A percentile compares a stretch with the other conserved stretches of the same genome.
Conservation (phyloP, 2,797 vertebrate species). For the Emys orbicularis region DNA sequence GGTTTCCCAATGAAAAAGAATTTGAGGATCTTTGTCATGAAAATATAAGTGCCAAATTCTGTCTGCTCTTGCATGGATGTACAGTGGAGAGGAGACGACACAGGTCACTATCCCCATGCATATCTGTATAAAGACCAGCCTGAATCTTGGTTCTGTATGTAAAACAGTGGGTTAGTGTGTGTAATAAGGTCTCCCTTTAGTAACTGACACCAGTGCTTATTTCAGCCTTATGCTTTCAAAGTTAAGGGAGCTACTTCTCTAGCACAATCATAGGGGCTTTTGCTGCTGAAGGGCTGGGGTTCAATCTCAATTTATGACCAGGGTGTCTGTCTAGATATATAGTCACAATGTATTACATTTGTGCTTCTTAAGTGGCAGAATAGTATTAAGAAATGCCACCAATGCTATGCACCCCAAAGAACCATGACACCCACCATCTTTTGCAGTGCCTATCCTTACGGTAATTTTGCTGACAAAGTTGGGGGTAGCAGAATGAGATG, state of each 20-base stretch:
- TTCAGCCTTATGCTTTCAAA: neutral
- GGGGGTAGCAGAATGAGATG: neutral
- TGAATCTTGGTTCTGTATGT: neutral
- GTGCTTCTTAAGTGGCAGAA: neutral
- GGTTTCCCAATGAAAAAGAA: neutral
- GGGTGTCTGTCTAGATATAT: neutral
- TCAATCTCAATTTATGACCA: neutral
- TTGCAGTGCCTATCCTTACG: neutral
- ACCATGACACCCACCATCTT: fast-evolving
- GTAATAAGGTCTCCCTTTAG: neutral
- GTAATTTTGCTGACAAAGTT: neutral
- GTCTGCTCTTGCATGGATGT: neutral
- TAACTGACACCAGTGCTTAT: neutral
- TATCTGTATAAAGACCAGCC: neutral
- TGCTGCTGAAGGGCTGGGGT: neutral
- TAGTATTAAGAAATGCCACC: fast-evolving
- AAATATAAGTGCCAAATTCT: neutral
- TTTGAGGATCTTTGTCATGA: neutral
- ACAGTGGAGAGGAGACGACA: neutral
- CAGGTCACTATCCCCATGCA: neutral
- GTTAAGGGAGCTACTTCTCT: neutral
- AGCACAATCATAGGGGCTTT: neutral
- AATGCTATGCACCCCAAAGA: neutral
- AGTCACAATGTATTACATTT: neutral
- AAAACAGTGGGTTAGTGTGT: neutral